A percentile compares a stretch with the other conserved stretches of the same genome.
These are phyloP conservation scores for Trichomycterus rosablanca DNA, from an alignment of 2,113 vertebrate genomes.

Conservation along the genomic window DNA sequence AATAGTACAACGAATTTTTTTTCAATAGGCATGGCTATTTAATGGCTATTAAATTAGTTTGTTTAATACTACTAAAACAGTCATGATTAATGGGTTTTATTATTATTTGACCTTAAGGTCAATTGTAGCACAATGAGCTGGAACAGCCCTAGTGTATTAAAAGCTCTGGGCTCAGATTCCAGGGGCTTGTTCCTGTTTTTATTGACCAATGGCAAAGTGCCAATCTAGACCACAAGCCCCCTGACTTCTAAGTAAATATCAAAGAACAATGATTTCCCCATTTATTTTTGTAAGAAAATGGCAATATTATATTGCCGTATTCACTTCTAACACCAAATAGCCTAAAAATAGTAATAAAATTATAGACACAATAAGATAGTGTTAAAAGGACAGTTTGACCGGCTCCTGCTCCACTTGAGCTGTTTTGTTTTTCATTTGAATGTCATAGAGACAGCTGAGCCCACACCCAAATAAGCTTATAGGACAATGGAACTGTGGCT, in stretches of 20 bases:
- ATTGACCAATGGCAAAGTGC: conserved; percentile 26
- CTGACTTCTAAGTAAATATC: conserved; percentile 5
- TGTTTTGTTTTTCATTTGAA: conserved; percentile 25
- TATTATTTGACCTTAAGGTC: conserved; percentile 8
- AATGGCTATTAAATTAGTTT: conserved; percentile 2
- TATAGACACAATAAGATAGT: conserved; percentile 36
- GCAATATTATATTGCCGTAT: too few species aligned
- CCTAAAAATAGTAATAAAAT: conserved; percentile 5
- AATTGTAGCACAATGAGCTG: background rate
- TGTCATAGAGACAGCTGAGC: conserved; percentile 36
- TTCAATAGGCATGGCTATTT: too few species aligned
- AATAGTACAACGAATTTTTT: too few species aligned
- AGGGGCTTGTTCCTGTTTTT: conserved; percentile 21
- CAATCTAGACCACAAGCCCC: conserved; percentile 23
- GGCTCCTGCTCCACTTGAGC: conserved; percentile 28
- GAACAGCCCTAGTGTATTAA: conserved; percentile 2
- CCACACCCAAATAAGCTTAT: conserved; percentile 29
- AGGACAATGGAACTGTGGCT: conserved; percentile 30
- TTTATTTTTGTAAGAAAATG: too few species aligned
- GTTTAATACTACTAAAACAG: background rate
- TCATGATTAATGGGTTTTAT: background rate
- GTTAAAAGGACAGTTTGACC: conserved; percentile 34
- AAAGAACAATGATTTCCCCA: conserved; percentile 3
- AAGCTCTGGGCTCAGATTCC: conserved; percentile 23
- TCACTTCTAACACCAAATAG: too few species aligned